A percentile compares a stretch with the other conserved stretches of the same genome.
Conservation (phyloP, 2,797 vertebrate genomes). For the Vespertilio murinus region DNA sequence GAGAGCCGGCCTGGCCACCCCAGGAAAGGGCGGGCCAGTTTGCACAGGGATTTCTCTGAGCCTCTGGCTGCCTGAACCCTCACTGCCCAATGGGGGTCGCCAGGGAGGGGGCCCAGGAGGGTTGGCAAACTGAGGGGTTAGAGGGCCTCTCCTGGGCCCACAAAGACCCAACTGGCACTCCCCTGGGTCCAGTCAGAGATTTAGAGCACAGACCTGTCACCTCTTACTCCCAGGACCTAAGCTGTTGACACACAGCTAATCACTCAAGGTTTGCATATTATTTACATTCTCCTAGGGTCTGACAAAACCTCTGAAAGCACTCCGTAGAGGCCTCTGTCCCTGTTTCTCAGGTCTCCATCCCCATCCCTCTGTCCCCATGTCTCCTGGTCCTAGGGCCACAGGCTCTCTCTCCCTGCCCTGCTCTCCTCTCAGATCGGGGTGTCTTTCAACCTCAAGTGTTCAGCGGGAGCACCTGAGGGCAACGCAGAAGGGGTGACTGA, state of each 20-base stretch:
- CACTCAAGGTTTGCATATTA: slow-evolving; percentile 64
- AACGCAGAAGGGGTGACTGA: slow-evolving; percentile 27
- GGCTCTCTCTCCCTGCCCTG: not conserved
- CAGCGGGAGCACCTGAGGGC: not conserved
- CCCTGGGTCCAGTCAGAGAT: slow-evolving; percentile 43
- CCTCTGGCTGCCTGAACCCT: not conserved
- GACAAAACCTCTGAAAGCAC: not conserved
- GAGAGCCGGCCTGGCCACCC: not conserved
- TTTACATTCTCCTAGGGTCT: slow-evolving; percentile 58
- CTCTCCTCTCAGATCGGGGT: not conserved
- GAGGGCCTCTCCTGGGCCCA: not conserved
- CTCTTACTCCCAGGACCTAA: slow-evolving; percentile 48
- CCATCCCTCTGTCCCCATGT: not conserved
- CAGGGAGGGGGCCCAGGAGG: not conserved
- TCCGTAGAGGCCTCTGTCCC: not conserved
- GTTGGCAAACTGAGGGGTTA: not conserved
- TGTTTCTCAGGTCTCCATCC: not conserved
- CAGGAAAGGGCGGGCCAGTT: not conserved
- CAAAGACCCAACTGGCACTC: not conserved
- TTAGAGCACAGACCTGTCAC: slow-evolving; percentile 31
- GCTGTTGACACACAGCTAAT: slow-evolving; percentile 67
- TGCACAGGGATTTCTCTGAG: not conserved
- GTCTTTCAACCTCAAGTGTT: not conserved
- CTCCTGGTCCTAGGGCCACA: not conserved
- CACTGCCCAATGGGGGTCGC: not conserved